Conservation (phyloP, 2,797 vertebrate species). For the Syngnathus rostellatus region DNA sequence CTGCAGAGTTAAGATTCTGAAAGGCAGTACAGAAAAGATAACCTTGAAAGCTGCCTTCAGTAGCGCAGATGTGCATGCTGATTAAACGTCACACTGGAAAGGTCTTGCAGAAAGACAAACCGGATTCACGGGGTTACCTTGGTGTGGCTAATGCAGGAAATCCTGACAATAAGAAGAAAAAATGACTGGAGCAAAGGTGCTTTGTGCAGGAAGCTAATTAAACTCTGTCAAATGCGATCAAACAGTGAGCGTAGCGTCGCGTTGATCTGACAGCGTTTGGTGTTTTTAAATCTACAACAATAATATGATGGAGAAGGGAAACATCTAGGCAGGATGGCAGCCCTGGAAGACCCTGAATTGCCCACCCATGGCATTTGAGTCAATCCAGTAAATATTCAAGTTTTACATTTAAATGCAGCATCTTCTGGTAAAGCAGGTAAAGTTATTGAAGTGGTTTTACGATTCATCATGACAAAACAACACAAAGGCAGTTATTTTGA, state of each 20-base stretch:
- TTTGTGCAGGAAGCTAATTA: background rate
- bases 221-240: conserved; percentile 1
- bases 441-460: background rate
- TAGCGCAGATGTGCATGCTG: conserved; percentile 23
- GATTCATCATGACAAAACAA: background rate
- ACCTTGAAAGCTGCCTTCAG: conserved; percentile 23
- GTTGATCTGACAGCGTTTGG: conserved; percentile 3
- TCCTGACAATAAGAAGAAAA: background rate
- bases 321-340: too few relatives aligned
- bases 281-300: conserved; percentile 1
- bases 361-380: background rate
- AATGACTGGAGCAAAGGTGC: background rate
- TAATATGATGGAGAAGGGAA: background rate
- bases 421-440: background rate
- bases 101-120: conserved; percentile 25
- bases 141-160: background rate
- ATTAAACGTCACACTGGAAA: conserved; percentile 38
- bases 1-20: conserved; percentile 28
- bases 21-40: conserved; percentile 18
- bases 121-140: conserved; percentile 20
- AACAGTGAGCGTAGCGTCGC: background rate
- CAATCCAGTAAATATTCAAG: background rate
- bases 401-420: background rate
- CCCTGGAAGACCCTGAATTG: too few relatives aligned
- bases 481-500: conserved; percentile 20